Percentiles rank a stretch among this genome's conserved stretches.
phyloP scores from a whole-genome alignment of 2,797 vertebrate genomes.

The Brachyrhaphis roseni region DNA sequence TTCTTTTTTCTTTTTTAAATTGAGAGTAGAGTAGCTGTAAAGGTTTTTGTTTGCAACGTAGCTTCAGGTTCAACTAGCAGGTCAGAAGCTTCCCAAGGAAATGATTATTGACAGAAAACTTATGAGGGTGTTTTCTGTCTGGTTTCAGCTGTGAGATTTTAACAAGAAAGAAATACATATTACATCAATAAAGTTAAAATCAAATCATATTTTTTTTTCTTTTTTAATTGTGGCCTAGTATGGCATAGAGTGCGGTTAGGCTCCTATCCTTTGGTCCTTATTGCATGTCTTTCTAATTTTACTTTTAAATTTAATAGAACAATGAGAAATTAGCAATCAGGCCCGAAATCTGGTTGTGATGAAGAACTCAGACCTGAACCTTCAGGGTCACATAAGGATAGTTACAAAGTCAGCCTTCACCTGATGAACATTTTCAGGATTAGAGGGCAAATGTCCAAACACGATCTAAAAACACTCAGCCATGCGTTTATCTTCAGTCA shows the following conservation, averaged over 20 bases:
- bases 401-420: no score
- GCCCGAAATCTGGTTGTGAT: neutral
- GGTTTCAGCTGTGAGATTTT: conserved; percentile 1
- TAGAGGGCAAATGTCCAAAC: no score
- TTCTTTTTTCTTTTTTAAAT: conserved; percentile 30
- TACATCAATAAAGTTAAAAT: neutral
- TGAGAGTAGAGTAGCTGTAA: conserved; percentile 37
- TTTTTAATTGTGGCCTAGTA: neutral
- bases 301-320: neutral
- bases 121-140: conserved; percentile 32
- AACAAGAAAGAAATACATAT: neutral
- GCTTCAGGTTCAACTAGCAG: conserved; percentile 46
- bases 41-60: conserved; percentile 46
- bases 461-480: no score
- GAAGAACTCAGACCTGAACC: no score
- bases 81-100: conserved; percentile 43
- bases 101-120: conserved; percentile 61
- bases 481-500: no score
- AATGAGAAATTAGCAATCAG: neutral
- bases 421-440: no score
- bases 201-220: neutral
- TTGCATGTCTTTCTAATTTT: neutral
- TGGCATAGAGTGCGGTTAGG: neutral
- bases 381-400: no score
- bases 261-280: neutral